Conservation (phyloP, 2,888 invertebrate species). For the Esperia sulphurella region DNA sequence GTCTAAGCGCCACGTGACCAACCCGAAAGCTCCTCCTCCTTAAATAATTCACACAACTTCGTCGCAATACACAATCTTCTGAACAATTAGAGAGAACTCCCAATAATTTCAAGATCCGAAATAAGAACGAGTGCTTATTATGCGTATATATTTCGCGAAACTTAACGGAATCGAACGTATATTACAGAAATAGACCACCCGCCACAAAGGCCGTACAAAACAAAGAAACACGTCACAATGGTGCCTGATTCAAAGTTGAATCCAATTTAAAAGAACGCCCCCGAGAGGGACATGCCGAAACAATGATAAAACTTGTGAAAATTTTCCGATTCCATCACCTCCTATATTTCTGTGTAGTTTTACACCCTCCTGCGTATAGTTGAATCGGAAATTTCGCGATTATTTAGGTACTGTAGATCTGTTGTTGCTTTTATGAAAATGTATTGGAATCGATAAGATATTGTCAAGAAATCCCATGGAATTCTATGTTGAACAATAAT, state of each 20-base stretch:
- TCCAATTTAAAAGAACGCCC: slow-evolving; percentile 73
- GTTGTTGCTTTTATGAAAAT: neutral
- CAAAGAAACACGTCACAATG: slow-evolving; percentile 33
- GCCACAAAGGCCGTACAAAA: slow-evolving; percentile 15
- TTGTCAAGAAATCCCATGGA: neutral
- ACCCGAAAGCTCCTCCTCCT: slow-evolving; percentile 43
- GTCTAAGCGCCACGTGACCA: slow-evolving; percentile 47
- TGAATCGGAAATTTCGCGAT: slow-evolving; percentile 2
- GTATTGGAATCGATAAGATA: neutral
- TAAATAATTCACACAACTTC: slow-evolving; percentile 55
- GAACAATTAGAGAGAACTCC: slow-evolving; percentile 54
- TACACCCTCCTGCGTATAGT: neutral
- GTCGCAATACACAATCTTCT: slow-evolving; percentile 46
- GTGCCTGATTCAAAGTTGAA: slow-evolving; percentile 66
- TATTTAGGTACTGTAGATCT: neutral
- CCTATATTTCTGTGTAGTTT: slow-evolving; percentile 13
- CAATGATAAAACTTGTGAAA: slow-evolving; percentile 66
- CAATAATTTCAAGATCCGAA: slow-evolving; percentile 40
- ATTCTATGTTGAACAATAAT: too few species aligned
- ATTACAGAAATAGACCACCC: slow-evolving; percentile 19
- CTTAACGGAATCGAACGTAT: slow-evolving; percentile 14
- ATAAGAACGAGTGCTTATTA: neutral
- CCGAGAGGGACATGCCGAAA: slow-evolving; percentile 65
- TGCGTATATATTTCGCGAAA: neutral
- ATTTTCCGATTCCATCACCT: slow-evolving; percentile 44